phyloP scores from a whole-genome alignment of 2,797 vertebrate species.

The Helicolenus hilgendorfi region DNA sequence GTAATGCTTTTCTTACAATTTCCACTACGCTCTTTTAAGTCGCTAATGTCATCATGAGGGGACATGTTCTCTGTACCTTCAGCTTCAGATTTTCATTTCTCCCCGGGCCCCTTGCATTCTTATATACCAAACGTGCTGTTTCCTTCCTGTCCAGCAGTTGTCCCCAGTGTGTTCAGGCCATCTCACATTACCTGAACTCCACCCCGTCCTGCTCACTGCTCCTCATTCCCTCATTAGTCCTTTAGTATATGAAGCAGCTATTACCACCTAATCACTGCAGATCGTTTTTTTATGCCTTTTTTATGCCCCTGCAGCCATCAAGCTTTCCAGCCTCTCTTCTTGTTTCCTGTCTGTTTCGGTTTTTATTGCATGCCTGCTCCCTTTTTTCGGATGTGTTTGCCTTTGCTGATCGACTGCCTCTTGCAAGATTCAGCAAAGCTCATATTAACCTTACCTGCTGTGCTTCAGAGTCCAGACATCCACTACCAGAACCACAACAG shows the following conservation, averaged over 20 bases:
- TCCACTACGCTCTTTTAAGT: neutral
- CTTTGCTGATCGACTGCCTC: neutral
- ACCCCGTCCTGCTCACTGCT: neutral
- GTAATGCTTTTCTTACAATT: neutral
- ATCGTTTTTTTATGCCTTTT: neutral
- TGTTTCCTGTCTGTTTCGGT: neutral
- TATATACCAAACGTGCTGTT: neutral
- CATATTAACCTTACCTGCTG: neutral
- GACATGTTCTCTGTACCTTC: neutral
- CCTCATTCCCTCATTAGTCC: neutral
- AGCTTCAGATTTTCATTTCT: neutral
- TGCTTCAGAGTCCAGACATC: conserved; percentile 7
- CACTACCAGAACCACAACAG: neutral
- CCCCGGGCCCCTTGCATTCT: neutral
- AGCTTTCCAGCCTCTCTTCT: neutral
- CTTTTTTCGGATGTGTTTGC: neutral
- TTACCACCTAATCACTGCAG: neutral
- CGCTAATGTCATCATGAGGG: neutral
- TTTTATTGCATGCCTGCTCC: neutral
- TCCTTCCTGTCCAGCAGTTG: neutral
- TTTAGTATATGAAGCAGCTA: neutral
- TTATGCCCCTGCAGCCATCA: neutral
- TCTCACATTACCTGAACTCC: neutral
- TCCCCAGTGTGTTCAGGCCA: neutral
- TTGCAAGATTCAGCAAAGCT: neutral